phyloP scores from a whole-genome alignment of 2,113 vertebrate species.

The Silurus asotus region DNA sequence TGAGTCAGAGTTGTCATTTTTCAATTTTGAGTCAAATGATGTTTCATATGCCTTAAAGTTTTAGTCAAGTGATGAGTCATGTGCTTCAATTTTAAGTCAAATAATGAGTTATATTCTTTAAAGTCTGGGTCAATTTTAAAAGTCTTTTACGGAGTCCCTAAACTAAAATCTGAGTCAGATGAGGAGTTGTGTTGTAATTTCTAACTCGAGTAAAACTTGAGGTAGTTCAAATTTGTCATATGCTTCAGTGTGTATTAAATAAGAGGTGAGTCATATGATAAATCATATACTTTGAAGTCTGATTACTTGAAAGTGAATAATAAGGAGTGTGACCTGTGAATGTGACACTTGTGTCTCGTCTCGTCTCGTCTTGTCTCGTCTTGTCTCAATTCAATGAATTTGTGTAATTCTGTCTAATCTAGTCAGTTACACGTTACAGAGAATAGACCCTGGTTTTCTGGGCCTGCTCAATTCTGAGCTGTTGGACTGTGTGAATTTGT shows the following conservation, averaged over 20 bases:
- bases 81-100: not conserved
- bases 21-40: not conserved
- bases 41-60: not conserved
- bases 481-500: not conserved
- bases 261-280: not conserved
- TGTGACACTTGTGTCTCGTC: not conserved
- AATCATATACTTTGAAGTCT: not conserved
- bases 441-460: not conserved
- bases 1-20: not conserved
- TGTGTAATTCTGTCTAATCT: not conserved
- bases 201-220: not conserved
- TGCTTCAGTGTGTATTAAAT: not conserved
- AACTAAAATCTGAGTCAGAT: not conserved
- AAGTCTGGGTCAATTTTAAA: not conserved
- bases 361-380: not conserved
- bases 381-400: not conserved
- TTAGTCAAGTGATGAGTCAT: not conserved
- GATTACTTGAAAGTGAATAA: not conserved
- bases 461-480: not conserved
- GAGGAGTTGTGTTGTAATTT: not conserved
- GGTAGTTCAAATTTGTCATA: not conserved
- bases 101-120: not conserved
- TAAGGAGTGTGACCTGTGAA: not conserved
- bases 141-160: not conserved
- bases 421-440: not conserved